These are phyloP conservation scores for Rhopalosiphum maidis DNA, from an alignment of 1,140 invertebrate species.

Conservation along the genomic window DNA sequence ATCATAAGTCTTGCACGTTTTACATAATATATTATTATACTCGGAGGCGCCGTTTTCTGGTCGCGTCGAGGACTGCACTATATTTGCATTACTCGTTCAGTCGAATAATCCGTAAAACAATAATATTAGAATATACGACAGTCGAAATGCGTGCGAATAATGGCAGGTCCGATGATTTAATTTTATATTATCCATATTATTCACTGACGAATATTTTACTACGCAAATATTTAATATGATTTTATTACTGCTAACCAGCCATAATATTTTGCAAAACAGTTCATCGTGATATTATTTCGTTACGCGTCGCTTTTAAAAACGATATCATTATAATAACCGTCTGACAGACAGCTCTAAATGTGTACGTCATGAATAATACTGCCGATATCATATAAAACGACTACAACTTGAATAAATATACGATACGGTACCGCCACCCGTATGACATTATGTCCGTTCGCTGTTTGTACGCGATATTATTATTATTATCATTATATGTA, in stretches of 20 bases:
- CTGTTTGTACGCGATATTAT: too few species aligned
- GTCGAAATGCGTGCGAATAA: neutral
- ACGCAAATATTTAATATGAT: neutral
- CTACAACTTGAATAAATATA: neutral
- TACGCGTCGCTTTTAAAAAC: neutral
- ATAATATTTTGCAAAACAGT: neutral
- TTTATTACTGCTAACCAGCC: neutral
- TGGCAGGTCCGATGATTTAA: neutral
- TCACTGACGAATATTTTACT: neutral
- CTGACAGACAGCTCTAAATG: neutral
- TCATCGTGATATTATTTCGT: neutral
- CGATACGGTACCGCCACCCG: too few species aligned
- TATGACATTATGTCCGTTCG: too few species aligned
- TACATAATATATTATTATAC: neutral
- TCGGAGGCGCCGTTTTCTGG: neutral
- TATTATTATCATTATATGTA: too few species aligned
- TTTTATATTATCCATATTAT: neutral
- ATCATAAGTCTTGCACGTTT: neutral
- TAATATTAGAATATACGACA: neutral
- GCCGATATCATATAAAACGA: neutral
- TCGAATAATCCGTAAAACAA: neutral
- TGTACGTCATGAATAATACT: neutral
- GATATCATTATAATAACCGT: neutral
- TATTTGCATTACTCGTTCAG: neutral
- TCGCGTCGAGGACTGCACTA: neutral